These are phyloP conservation scores for Abrostola triplasia DNA, from an alignment of 2,888 invertebrate species.

Conservation along the genomic window DNA sequence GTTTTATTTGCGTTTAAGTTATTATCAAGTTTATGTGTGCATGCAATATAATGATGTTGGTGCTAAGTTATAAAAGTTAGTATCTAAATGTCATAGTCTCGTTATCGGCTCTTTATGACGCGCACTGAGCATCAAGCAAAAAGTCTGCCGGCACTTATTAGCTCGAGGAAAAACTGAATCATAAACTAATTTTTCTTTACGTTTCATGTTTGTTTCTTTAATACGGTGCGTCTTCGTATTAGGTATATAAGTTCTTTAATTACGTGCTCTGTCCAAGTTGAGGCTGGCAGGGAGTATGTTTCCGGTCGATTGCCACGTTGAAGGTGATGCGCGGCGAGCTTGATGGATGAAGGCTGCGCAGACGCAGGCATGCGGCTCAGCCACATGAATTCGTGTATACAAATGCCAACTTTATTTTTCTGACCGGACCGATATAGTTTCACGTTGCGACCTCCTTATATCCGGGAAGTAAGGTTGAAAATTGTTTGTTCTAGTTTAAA, in stretches of 20 bases:
- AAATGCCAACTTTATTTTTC: conserved; percentile 66
- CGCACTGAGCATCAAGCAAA: conserved; percentile 22
- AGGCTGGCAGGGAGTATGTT: conserved; percentile 74
- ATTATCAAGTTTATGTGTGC: conserved; percentile 30
- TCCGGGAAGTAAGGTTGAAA: conserved; percentile 58
- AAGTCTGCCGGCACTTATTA: not conserved
- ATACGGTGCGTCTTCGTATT: conserved; percentile 23
- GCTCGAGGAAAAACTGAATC: conserved; percentile 24
- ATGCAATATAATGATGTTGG: conserved; percentile 28
- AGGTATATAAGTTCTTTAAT: conserved; percentile 43
- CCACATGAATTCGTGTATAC: conserved; percentile 77
- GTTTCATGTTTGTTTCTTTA: conserved; percentile 19
- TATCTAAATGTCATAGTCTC: conserved; percentile 32
- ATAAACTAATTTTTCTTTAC: conserved; percentile 9
- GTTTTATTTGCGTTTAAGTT: conserved; percentile 26
- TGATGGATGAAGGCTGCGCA: conserved; percentile 85
- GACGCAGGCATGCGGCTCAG: conserved; percentile 78
- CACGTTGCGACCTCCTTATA: conserved; percentile 45
- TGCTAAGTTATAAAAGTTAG: conserved; percentile 22
- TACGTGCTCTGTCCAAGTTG: conserved; percentile 59
- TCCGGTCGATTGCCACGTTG: conserved; percentile 83
- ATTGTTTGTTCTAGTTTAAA: conserved; percentile 33
- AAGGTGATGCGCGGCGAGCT: conserved; percentile 84
- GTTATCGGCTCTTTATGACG: conserved; percentile 26
- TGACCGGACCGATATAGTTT: conserved; percentile 30